phyloP scores from a whole-genome alignment of 2,888 invertebrate species.

The Shargacucullia verbasci region DNA sequence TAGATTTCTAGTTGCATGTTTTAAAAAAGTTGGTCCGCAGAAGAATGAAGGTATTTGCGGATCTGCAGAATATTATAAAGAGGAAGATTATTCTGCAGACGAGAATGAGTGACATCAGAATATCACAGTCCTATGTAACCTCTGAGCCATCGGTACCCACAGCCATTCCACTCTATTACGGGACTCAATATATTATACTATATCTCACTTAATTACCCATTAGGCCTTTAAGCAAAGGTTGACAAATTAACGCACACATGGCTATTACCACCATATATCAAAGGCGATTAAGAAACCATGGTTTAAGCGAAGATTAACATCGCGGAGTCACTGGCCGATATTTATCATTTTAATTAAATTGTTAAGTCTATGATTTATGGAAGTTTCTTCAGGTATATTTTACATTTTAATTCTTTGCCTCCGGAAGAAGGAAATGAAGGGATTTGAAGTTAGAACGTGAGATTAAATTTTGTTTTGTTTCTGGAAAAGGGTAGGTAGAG shows the following conservation, averaged over 20 bases:
- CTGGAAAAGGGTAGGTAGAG: constrained; percentile 6
- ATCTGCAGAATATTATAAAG: no score
- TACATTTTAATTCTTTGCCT: constrained; percentile 59
- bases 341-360: constrained; percentile 68
- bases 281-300: constrained; percentile 54
- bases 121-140: constrained; percentile 4
- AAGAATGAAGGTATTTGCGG: no score
- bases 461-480: constrained; percentile 19
- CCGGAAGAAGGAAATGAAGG: constrained; percentile 37
- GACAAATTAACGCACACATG: constrained; percentile 58
- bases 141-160: constrained; percentile 16
- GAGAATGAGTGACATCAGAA: no score
- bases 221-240: constrained; percentile 58
- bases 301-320: constrained; percentile 39
- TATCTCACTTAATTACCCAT: constrained; percentile 55
- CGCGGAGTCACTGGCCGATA: constrained; percentile 51
- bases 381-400: constrained; percentile 56
- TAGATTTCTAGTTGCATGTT: no score
- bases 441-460: constrained; percentile 50
- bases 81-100: no score
- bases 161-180: constrained; percentile 16
- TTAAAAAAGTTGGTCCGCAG: no score
- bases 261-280: constrained; percentile 47
- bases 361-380: constrained; percentile 64
- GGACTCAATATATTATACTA: constrained; percentile 50